Base-by-base conservation (phyloP, 2,113 vertebrate genomes). In the Phasianus colchicus region DNA sequence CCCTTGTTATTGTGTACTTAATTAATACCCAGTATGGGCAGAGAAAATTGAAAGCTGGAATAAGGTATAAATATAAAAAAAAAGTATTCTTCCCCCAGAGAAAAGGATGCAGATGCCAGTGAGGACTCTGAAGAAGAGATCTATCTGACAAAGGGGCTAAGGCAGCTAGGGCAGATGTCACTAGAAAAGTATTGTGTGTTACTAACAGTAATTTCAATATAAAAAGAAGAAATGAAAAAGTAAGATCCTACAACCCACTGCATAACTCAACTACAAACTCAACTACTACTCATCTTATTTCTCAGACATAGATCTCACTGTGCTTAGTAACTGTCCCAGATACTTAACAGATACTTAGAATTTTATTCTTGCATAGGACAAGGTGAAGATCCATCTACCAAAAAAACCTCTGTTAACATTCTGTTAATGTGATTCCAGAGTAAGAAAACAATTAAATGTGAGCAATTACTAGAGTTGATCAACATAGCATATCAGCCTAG, bases 401-500 rank as follows among this genome's bases (percentile, higher is more conserved):
- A 36, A 34, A 34, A 86, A 65, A 65, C 18, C 40, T 61, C 5
- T n/a, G n/a, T 70, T 52, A 69, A 9, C 54, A 90, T 90, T 93
- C 77, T 76, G 30, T 57, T 83, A 54, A 16, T 74, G 52, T 38
- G 7, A 78, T 86, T 94, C 45, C 21, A 70, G 43, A 34, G 74
- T 55, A 87, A 79, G 63, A 54, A 93, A 93, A 45, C 43, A 89
- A 86, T 82, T 89, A 79, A 21, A 20, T 34, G 5, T 57, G 22
- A 76, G 16, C 55, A 75, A 58, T 29, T 34, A 47, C 17, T 30
- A 25, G 40, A 45, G 16, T 54, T 88, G n/a, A 90, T 82, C 61
- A 84, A 42, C n/a, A 47, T 29, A 45, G 40, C 74, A 63, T 29
- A 63, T 83, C 72, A 77, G 27, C 27, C 32, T 45, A 17, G 40